Evolutionary conservation across 2,888 invertebrate species (phyloP).

Genomic region (Trichopoda pennipes): DNA sequence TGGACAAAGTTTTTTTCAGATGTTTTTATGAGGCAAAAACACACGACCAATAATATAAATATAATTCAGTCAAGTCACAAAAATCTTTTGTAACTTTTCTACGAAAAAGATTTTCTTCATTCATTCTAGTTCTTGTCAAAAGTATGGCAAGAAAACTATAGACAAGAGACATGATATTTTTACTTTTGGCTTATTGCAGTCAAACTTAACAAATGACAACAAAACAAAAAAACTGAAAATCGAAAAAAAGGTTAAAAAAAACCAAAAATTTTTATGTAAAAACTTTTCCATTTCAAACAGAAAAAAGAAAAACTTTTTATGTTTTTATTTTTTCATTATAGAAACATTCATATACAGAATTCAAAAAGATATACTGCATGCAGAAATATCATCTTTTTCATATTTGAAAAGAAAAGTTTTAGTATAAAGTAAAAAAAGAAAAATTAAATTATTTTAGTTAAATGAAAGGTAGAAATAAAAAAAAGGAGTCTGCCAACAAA

Average conservation of each 20-base stretch:
- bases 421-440: too few species aligned
- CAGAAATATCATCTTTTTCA: too few species aligned
- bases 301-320: neutral
- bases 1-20: neutral
- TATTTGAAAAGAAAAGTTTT: too few species aligned
- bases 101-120: constrained; percentile 7
- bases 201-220: constrained; percentile 68
- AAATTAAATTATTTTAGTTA: too few species aligned
- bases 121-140: constrained; percentile 17
- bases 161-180: constrained; percentile 39
- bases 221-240: too few species aligned
- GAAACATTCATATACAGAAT: neutral
- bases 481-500: too few species aligned
- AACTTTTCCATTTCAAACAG: constrained; percentile 34
- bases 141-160: constrained; percentile 23
- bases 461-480: too few species aligned
- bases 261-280: constrained; percentile 36
- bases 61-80: constrained; percentile 4
- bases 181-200: constrained; percentile 54
- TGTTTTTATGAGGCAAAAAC: neutral
- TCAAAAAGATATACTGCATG: too few species aligned
- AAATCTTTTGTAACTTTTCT: constrained; percentile 30
- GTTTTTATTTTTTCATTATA: neutral
- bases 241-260: neutral
- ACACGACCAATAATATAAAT: constrained; percentile 13